Percentiles rank a stretch among this genome's conserved stretches.
Conservation (phyloP, 2,113 vertebrate species). For the Genyomyrus donnyi region DNA sequence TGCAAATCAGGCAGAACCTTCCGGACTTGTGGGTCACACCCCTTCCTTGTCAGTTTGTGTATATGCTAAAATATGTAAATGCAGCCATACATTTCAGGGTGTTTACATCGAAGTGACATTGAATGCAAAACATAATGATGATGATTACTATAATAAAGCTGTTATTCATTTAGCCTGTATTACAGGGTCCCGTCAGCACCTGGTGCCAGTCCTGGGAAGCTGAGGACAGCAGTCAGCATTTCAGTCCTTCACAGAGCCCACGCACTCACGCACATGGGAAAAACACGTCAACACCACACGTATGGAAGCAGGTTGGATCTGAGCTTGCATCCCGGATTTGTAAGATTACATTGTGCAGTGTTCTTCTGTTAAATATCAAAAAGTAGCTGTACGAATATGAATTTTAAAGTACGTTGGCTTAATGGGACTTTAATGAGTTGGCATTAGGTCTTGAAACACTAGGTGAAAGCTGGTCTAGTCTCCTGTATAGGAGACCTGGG, state of each 20-base stretch:
- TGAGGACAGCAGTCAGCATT: neutral
- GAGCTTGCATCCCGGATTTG: neutral
- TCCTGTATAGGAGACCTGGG: neutral
- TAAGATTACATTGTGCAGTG: neutral
- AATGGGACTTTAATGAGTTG: constrained; percentile 12
- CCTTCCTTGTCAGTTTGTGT: neutral
- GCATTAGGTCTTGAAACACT: neutral
- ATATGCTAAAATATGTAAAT: constrained; percentile 28
- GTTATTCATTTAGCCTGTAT: neutral
- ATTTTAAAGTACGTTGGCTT: neutral
- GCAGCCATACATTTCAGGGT: constrained; percentile 33
- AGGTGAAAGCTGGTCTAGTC: neutral
- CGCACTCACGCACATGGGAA: neutral
- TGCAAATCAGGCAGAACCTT: neutral
- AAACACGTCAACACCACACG: neutral
- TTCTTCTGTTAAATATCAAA: neutral
- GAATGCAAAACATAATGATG: neutral
- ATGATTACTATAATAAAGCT: neutral
- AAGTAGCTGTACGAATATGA: neutral
- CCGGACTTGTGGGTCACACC: neutral
- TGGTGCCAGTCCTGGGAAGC: neutral
- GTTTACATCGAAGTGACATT: neutral
- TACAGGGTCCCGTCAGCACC: neutral
- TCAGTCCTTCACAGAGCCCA: neutral
- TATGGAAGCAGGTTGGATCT: neutral